Evolutionary conservation across 2,113 vertebrate genomes (phyloP).

Genomic region (Anguilla japonica): DNA sequence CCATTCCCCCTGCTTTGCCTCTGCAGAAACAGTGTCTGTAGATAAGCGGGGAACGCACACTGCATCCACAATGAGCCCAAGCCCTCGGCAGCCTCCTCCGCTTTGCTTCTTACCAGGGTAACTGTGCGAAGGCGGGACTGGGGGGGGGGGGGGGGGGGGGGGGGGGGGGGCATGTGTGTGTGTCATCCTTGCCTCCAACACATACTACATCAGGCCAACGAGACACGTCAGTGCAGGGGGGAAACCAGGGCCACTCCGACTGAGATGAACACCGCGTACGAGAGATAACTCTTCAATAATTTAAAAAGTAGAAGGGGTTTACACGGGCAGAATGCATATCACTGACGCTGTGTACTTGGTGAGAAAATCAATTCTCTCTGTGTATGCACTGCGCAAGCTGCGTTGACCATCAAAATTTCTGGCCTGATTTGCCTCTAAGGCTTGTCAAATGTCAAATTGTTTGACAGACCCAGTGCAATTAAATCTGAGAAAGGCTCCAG

Average conservation of each 20-base stretch:
- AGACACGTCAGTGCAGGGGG: background rate
- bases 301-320: constrained; percentile 12
- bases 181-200: background rate
- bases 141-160: background rate
- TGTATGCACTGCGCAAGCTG: constrained; percentile 10
- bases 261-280: background rate
- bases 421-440: background rate
- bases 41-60: background rate
- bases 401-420: background rate
- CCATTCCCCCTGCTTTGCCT: background rate
- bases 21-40: background rate
- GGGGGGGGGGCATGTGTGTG: background rate
- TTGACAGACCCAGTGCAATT: background rate
- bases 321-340: constrained; percentile 19
- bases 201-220: background rate
- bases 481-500: background rate
- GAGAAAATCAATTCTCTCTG: constrained; percentile 7
- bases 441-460: constrained; percentile 20
- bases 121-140: background rate
- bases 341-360: background rate
- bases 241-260: background rate
- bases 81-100: background rate
- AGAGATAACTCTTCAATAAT: constrained; percentile 10
- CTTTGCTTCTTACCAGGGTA: background rate
- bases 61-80: constrained; percentile 17